A percentile compares a stretch with the other conserved stretches of the same genome.
These are phyloP conservation scores for Cyanistes caeruleus DNA, from an alignment of 2,113 vertebrate species.

Conservation along the genomic window DNA sequence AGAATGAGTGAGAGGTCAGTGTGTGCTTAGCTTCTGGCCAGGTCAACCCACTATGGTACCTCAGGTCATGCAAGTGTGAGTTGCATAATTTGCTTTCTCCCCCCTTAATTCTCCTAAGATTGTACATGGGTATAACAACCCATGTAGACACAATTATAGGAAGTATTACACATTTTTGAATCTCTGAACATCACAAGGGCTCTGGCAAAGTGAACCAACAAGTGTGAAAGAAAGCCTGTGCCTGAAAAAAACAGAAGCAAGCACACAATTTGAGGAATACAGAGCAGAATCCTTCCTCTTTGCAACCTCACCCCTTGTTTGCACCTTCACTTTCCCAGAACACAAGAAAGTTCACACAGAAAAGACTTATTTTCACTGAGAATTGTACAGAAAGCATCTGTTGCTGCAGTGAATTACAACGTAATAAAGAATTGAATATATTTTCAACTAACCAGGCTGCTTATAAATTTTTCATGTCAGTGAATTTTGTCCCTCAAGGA, in stretches of 20 bases:
- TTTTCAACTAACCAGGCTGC: not conserved
- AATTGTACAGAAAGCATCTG: not conserved
- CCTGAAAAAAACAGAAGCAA: not conserved
- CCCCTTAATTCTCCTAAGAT: not conserved
- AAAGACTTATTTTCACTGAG: not conserved
- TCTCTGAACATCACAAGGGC: not conserved
- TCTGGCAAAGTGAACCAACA: not conserved
- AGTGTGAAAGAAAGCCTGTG: not conserved
- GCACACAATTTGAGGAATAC: not conserved
- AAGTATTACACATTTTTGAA: not conserved
- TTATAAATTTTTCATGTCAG: not conserved
- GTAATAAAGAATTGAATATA: not conserved
- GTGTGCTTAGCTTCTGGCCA: not conserved
- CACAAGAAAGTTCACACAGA: not conserved
- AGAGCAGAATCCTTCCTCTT: not conserved
- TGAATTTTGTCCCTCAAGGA: not conserved
- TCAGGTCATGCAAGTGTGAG: not conserved
- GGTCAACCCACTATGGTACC: not conserved
- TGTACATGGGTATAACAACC: not conserved
- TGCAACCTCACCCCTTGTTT: not conserved
- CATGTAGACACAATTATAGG: not conserved
- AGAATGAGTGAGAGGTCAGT: not conserved
- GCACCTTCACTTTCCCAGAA: not conserved
- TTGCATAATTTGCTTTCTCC: not conserved
- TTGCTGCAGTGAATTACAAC: not conserved